Conservation (phyloP, 2,888 invertebrate species). For the Malacosoma neustria region DNA sequence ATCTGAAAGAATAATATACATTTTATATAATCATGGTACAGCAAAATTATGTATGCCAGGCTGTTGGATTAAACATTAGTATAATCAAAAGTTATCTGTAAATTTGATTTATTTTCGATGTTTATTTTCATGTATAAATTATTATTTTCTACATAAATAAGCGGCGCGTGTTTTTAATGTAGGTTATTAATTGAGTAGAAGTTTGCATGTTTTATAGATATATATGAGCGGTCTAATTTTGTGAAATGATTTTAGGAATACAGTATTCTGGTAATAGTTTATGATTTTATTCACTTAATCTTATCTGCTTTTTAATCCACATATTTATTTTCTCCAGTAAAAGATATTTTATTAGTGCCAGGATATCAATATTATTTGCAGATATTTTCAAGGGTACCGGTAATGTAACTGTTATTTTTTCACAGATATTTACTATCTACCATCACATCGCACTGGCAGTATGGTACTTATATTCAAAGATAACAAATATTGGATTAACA, state of each 20-base stretch:
- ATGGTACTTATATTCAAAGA: slow-evolving; percentile 67
- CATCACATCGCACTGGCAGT: slow-evolving; percentile 64
- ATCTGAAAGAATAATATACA: too few relatives aligned
- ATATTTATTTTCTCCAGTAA: too few relatives aligned
- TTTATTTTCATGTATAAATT: slow-evolving; percentile 15
- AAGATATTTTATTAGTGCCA: too few relatives aligned
- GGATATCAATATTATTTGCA: too few relatives aligned
- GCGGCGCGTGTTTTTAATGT: slow-evolving; percentile 44
- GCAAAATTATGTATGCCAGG: too few relatives aligned
- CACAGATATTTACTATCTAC: slow-evolving; percentile 64
- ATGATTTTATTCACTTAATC: slow-evolving; percentile 22
- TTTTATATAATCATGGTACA: too few relatives aligned
- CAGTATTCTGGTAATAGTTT: slow-evolving; percentile 49
- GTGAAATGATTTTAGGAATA: slow-evolving; percentile 54
- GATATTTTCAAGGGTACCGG: slow-evolving; percentile 9
- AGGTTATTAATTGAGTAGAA: slow-evolving; percentile 45
- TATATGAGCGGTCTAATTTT: slow-evolving; percentile 36
- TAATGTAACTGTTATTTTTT: slow-evolving; percentile 23
- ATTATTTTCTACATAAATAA: slow-evolving; percentile 15
- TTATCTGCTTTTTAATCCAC: too few relatives aligned
- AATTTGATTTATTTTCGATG: slow-evolving; percentile 13
- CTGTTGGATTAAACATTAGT: too few relatives aligned
- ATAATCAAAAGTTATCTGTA: too few relatives aligned
- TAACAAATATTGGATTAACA: slow-evolving; percentile 69
- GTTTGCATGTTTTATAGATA: slow-evolving; percentile 3